Evolutionary conservation across 2,797 vertebrate species (phyloP).

Genomic region (Ctenochaetus hawaiiensis): DNA sequence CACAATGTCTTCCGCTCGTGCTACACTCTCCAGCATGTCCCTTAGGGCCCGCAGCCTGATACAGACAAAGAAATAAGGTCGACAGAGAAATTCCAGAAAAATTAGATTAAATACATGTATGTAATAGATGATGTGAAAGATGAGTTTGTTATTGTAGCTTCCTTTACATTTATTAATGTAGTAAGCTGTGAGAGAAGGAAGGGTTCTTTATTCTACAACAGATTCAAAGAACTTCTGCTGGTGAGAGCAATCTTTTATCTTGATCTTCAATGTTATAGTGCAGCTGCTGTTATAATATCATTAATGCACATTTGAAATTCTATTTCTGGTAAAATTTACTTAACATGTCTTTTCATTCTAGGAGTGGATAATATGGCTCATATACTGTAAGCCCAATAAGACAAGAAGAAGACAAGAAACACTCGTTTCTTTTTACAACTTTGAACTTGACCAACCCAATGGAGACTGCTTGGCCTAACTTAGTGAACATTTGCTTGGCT

Average conservation of each 20-base stretch:
- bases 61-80: not conserved
- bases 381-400: too few relatives aligned
- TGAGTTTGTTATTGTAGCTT: not conserved
- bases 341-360: not conserved
- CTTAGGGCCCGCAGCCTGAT: slow-evolving; percentile 88
- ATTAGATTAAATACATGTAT: not conserved
- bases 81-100: not conserved
- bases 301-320: not conserved
- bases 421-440: too few relatives aligned
- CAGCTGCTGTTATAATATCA: not conserved
- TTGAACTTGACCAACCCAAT: too few relatives aligned
- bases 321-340: not conserved
- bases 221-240: not conserved
- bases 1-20: slow-evolving; percentile 91
- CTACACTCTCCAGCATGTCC: slow-evolving; percentile 89
- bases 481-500: too few relatives aligned
- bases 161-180: not conserved
- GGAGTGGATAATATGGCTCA: too few relatives aligned
- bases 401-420: too few relatives aligned
- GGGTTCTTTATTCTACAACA: not conserved
- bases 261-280: too few relatives aligned
- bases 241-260: not conserved
- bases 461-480: too few relatives aligned
- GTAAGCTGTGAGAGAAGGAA: not conserved
- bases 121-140: not conserved